phyloP scores from a whole-genome alignment of 2,888 invertebrate species.

The Ametastegia equiseti region DNA sequence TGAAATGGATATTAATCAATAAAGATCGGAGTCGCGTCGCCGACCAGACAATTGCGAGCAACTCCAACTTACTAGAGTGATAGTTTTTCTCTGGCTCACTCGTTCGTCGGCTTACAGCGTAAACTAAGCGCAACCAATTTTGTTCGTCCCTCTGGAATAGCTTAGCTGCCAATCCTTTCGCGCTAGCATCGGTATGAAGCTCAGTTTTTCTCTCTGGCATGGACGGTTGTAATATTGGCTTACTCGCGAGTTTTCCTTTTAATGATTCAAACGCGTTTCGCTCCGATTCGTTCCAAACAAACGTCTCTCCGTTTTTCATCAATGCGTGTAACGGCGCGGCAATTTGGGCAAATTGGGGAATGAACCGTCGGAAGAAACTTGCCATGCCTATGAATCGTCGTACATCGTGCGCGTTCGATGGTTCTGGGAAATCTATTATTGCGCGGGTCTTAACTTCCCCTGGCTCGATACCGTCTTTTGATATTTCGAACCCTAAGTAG shows the following conservation, averaged over 20 bases:
- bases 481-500: background rate
- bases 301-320: background rate
- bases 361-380: constrained; percentile 46
- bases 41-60: constrained; percentile 53
- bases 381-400: constrained; percentile 44
- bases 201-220: background rate
- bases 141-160: background rate
- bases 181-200: background rate
- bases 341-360: constrained; percentile 38
- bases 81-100: constrained; percentile 56
- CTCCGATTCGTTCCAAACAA: background rate
- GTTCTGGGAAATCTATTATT: background rate
- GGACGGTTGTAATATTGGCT: background rate
- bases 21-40: constrained; percentile 43
- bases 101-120: constrained; percentile 62
- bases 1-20: constrained; percentile 45
- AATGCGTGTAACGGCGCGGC: constrained; percentile 5
- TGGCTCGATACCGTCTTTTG: background rate
- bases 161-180: background rate
- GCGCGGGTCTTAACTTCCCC: background rate
- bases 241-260: background rate
- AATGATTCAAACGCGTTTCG: constrained; percentile 25
- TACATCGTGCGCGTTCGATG: constrained; percentile 46
- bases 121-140: background rate
- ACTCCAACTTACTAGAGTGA: constrained; percentile 61